A percentile compares a stretch with the other conserved stretches of the same genome.
These are phyloP conservation scores for Habroteleia sp. DNA, from an alignment of 2,888 invertebrate species.

Conservation along the genomic window DNA sequence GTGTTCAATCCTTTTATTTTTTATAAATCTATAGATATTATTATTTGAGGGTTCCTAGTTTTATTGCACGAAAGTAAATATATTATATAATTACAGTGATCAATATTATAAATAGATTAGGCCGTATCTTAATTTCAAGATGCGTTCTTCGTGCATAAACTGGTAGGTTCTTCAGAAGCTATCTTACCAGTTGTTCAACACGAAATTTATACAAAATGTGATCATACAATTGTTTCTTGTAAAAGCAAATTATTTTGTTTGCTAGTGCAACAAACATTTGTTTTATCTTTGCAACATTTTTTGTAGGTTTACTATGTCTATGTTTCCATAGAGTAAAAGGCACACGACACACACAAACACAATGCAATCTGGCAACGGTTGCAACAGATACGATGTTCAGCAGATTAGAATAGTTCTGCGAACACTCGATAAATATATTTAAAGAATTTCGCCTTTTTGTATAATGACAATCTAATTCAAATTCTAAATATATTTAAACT, in stretches of 20 bases:
- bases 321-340: constrained; percentile 27
- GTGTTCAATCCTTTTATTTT: constrained; percentile 29
- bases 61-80: not conserved
- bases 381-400: no score
- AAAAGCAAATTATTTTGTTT: not conserved
- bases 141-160: no score
- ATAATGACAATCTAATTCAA: constrained; percentile 47
- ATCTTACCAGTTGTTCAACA: no score
- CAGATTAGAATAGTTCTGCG: no score
- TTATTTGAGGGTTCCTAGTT: not conserved
- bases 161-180: no score
- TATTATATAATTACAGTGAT: not conserved
- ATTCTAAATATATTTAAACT: constrained; percentile 40
- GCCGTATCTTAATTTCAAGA: no score
- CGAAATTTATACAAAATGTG: not conserved
- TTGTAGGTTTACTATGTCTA: constrained; percentile 23
- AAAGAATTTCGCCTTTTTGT: constrained; percentile 15
- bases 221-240: not conserved
- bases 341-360: no score
- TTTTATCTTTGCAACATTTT: not conserved
- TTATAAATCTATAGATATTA: not conserved
- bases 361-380: no score
- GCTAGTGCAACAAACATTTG: not conserved
- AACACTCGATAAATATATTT: constrained; percentile 3
- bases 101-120: not conserved